Evolutionary conservation across 2,888 invertebrate species (phyloP).

Genomic region (Cheilosia soror): DNA sequence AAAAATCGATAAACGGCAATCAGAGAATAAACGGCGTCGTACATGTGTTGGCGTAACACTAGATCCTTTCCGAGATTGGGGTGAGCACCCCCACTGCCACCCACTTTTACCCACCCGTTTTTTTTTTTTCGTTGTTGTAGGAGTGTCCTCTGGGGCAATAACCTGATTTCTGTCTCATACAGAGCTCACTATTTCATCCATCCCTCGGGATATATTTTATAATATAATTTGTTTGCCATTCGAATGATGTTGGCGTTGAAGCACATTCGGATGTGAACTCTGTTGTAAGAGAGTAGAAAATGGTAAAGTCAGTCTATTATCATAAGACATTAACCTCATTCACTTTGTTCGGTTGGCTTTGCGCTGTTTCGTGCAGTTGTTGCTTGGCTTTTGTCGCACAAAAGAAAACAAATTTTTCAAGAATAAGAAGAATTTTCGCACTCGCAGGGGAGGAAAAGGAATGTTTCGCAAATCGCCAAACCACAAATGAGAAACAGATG

Average conservation of each 20-base stretch:
- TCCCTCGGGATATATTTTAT: slow-evolving; percentile 49
- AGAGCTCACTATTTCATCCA: slow-evolving; percentile 37
- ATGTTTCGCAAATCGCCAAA: slow-evolving; percentile 8
- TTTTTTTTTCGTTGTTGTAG: background rate
- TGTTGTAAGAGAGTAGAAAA: slow-evolving; percentile 49
- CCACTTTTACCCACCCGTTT: background rate
- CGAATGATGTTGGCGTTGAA: slow-evolving; percentile 56
- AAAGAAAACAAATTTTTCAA: slow-evolving; percentile 11
- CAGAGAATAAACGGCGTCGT: background rate
- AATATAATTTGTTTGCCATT: slow-evolving; percentile 71
- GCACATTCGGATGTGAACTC: slow-evolving; percentile 64
- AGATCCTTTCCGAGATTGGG: slow-evolving; percentile 22
- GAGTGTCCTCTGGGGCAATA: slow-evolving; percentile 64
- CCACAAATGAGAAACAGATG: slow-evolving; percentile 30
- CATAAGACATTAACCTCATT: slow-evolving; percentile 72
- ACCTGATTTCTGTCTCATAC: slow-evolving; percentile 50
- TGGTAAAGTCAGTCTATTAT: slow-evolving; percentile 61
- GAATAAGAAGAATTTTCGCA: slow-evolving; percentile 15
- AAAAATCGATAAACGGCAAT: slow-evolving; percentile 50
- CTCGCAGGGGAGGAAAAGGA: background rate
- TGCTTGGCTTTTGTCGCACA: slow-evolving; percentile 26
- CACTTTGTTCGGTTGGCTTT: slow-evolving; percentile 46
- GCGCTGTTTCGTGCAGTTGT: slow-evolving; percentile 54
- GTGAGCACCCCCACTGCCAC: background rate
- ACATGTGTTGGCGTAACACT: slow-evolving; percentile 11